These are phyloP conservation scores for Leptinotarsa defecta DNA, from an alignment of 1,140 invertebrate genomes.

Conservation along the genomic window DNA sequence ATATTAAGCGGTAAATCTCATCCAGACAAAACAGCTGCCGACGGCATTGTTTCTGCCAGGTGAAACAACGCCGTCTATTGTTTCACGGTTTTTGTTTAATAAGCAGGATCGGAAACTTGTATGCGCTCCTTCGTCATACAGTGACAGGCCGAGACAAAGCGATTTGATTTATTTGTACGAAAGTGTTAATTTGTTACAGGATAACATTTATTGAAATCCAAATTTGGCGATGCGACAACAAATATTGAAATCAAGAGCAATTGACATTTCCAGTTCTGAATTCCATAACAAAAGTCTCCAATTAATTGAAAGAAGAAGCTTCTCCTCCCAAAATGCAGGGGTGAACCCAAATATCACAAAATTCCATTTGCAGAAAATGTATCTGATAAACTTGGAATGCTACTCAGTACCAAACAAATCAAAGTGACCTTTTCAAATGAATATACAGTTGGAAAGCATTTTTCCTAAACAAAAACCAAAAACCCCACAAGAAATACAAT, in stretches of 20 bases:
- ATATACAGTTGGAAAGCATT: too few species aligned
- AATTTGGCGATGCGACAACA: background rate
- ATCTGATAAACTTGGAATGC: too few species aligned
- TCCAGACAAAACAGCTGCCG: background rate
- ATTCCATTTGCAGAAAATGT: too few species aligned
- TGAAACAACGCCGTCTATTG: background rate
- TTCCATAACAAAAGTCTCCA: too few species aligned
- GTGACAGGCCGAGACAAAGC: background rate
- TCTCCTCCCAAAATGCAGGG: too few species aligned
- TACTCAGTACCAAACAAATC: too few species aligned
- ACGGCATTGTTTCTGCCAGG: background rate
- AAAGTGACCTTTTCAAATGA: too few species aligned
- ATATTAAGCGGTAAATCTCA: constrained; percentile 1
- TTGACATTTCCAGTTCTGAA: background rate
- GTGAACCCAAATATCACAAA: too few species aligned
- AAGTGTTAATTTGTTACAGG: background rate
- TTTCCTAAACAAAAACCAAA: too few species aligned
- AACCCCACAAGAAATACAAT: too few species aligned
- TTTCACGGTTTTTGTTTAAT: constrained; percentile 4
- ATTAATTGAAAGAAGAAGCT: too few species aligned
- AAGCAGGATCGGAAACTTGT: background rate
- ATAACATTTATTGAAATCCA: background rate
- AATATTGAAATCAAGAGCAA: background rate
- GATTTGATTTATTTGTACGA: too few species aligned
- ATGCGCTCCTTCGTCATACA: background rate